Evolutionary conservation across 2,888 invertebrate genomes (phyloP).

Genomic region (Brenthis daphne): DNA sequence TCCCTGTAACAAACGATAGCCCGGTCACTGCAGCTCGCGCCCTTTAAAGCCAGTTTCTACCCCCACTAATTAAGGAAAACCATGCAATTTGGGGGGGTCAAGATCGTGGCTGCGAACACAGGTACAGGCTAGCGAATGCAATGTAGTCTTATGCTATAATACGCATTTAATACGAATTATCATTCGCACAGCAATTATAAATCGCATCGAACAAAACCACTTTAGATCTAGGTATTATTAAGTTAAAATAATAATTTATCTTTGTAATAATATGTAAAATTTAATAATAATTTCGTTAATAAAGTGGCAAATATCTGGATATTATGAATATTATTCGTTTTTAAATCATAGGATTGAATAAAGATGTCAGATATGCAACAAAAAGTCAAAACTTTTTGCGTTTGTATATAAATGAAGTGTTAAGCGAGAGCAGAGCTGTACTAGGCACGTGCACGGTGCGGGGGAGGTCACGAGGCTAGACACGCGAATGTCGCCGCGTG

Average conservation of each 20-base stretch:
- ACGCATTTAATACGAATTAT: not conserved
- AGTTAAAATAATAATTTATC: not conserved
- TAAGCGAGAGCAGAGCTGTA: constrained; percentile 9
- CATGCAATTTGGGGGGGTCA: constrained; percentile 3
- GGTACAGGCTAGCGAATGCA: constrained; percentile 25
- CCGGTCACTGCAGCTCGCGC: constrained; percentile 59
- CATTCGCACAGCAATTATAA: constrained; percentile 24
- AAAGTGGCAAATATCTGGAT: too few species aligned
- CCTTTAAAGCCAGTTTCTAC: constrained; percentile 37
- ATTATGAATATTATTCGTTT: too few species aligned
- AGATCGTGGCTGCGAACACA: constrained; percentile 28
- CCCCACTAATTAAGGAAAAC: constrained; percentile 3
- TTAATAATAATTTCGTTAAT: too few species aligned
- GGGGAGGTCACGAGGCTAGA: constrained; percentile 37
- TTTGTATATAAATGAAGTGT: constrained; percentile 16
- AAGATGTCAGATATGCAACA: not conserved
- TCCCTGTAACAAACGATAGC: constrained; percentile 82
- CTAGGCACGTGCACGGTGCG: constrained; percentile 30
- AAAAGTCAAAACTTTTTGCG: not conserved
- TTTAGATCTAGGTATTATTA: constrained; percentile 5
- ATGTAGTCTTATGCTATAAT: constrained; percentile 16
- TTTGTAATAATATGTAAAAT: not conserved
- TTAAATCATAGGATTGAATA: not conserved
- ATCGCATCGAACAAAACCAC: constrained; percentile 6
- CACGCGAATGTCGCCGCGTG: constrained; percentile 40